Conservation (phyloP, 2,888 invertebrate species). For the Idaea dimidiata region DNA sequence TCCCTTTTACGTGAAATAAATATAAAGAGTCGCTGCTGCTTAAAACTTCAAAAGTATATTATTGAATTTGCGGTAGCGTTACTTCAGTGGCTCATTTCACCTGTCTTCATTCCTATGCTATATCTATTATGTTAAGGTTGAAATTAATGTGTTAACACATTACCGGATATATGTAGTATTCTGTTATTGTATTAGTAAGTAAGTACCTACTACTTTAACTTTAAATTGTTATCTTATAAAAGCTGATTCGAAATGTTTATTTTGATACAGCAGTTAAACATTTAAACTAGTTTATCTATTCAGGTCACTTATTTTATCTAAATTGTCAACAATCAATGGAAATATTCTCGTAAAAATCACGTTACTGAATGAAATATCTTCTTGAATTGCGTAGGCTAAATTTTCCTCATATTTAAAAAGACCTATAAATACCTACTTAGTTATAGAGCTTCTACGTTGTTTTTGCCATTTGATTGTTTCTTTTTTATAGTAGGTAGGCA, state of each 20-base stretch:
- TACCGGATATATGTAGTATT: too few relatives aligned
- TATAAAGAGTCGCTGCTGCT: too few relatives aligned
- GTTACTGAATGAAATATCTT: not conserved
- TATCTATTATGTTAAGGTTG: too few relatives aligned
- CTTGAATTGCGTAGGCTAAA: not conserved
- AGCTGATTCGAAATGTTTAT: conserved; percentile 1
- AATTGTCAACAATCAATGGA: conserved; percentile 23
- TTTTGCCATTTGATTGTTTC: not conserved
- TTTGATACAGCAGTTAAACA: conserved; percentile 18
- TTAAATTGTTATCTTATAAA: not conserved
- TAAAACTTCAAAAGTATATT: too few relatives aligned
- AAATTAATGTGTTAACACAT: too few relatives aligned
- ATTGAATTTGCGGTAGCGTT: too few relatives aligned
- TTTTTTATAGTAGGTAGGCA: not conserved
- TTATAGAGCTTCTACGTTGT: not conserved
- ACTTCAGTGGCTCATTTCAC: too few relatives aligned
- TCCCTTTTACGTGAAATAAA: too few relatives aligned
- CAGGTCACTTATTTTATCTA: conserved; percentile 39
- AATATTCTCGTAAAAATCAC: conserved; percentile 5
- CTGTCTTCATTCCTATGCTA: too few relatives aligned
- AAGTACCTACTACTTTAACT: not conserved
- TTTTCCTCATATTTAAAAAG: not conserved
- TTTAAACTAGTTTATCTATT: conserved; percentile 39
- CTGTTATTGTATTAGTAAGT: not conserved
- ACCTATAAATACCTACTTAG: not conserved